A percentile compares a stretch with the other conserved stretches of the same genome.
Conservation (phyloP, 2,797 vertebrate genomes). For the Percopsis omiscomaycus region DNA sequence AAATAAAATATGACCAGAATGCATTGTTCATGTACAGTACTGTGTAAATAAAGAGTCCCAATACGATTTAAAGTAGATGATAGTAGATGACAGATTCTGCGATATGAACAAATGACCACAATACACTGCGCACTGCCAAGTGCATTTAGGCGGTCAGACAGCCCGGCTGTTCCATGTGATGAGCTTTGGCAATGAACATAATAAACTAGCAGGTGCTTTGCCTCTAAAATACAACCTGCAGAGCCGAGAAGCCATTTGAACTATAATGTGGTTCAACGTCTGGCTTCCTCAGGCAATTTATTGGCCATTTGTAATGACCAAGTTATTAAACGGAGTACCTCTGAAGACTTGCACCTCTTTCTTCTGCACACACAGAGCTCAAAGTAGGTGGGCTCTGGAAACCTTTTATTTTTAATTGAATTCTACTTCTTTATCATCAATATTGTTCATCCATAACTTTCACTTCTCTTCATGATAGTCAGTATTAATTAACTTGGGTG, state of each 20-base stretch:
- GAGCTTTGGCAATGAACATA: constrained; percentile 16
- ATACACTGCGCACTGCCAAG: background rate
- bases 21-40: background rate
- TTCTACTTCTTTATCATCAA: background rate
- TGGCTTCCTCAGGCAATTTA: constrained; percentile 25
- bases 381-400: constrained; percentile 8
- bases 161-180: constrained; percentile 5
- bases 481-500: background rate
- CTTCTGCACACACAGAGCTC: constrained; percentile 1
- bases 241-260: constrained; percentile 9
- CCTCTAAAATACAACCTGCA: constrained; percentile 8
- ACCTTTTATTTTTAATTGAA: constrained; percentile 1
- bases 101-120: background rate
- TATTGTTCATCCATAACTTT: background rate
- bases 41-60: too few relatives aligned
- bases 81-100: too few relatives aligned
- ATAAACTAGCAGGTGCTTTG: constrained; percentile 12
- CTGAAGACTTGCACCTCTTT: background rate
- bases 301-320: constrained; percentile 14
- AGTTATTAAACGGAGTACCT: background rate
- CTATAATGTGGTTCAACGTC: constrained; percentile 16
- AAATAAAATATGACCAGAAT: background rate
- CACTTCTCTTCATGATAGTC: background rate
- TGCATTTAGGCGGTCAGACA: background rate
- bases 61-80: too few relatives aligned